Conservation (phyloP, 2,797 vertebrate species). For the Esox masquinongy region DNA sequence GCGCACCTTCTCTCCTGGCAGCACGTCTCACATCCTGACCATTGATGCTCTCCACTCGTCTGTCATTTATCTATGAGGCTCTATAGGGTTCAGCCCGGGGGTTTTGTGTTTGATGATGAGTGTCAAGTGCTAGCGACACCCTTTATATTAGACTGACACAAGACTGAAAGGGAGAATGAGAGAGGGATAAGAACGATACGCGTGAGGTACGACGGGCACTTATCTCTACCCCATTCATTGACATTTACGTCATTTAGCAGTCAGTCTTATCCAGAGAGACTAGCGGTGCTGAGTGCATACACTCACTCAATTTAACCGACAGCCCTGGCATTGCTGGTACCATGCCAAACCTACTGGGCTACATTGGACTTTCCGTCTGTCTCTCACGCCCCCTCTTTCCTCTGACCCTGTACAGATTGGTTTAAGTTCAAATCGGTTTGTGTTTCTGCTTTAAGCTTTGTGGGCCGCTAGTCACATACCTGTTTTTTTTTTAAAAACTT, state of each 20-base stretch:
- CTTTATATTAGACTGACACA: constrained; percentile 11
- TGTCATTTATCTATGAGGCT: neutral
- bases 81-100: neutral
- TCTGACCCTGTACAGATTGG: constrained; percentile 17
- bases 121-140: neutral
- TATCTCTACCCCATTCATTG: constrained; percentile 35
- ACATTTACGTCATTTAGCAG: too few species aligned
- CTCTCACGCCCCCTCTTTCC: neutral
- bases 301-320: neutral
- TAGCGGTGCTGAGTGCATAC: too few species aligned
- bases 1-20: neutral
- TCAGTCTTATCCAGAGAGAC: too few species aligned
- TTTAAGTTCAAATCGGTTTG: neutral
- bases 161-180: constrained; percentile 17
- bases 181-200: constrained; percentile 42
- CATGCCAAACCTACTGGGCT: too few species aligned
- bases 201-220: constrained; percentile 45
- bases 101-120: neutral
- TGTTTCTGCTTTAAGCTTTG: neutral
- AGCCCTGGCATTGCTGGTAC: neutral
- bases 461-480: neutral
- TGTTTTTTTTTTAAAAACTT: too few species aligned
- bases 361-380: too few species aligned
- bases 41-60: neutral
- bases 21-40: neutral